Base-by-base conservation (phyloP, 2,797 vertebrate species). In the Leptoclinus maculatus region DNA sequence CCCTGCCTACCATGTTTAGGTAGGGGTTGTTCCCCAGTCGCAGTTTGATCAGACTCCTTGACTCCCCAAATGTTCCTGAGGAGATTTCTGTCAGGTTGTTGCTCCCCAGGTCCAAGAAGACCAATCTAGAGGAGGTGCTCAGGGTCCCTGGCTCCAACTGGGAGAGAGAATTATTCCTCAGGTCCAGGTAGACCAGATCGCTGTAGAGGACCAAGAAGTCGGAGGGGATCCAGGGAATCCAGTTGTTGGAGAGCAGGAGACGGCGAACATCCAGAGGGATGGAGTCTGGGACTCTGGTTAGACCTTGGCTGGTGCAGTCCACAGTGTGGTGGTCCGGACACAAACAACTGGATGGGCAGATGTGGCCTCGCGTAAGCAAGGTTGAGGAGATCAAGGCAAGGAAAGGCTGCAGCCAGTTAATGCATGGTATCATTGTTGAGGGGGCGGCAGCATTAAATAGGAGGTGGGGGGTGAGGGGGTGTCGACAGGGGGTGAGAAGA, bases 301-400 rank as follows among this genome's bases (percentile, higher is more conserved):
- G 96, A 79, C 96, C 96, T 84, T 93, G 94, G 70, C 94, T 95
- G 63, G 95, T 94, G 93, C 97, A 99, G 87, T 99, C 95, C 89
- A 98, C 96, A 1, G 97, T 98, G 93, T 97, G 97, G 68, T 96
- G 96, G 93, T 97, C 97, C 64, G 95, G 93, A 92, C 97, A 98
- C 87, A 94, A 87, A 90, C 97, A 99, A 88, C 89, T 95, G 72
- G 95, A 88, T 32, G 97, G 97, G 90, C 97, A 99, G 51, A 91
- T 91, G 66, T 93, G 92, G 74, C 90, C 96, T 82, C 75, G 88
- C 29, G 92, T 80, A 4, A 93, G 81, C 78, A 89, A 85, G 41
- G 94, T 86, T 5, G 96, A 92, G 83, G 94, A 94, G 70, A 96
- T 90, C 90, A 96, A 92, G 90, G 92, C 93, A 68, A 95, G 92